Conservation (phyloP, 2,113 vertebrate species). For the Amphiprion ocellaris region DNA sequence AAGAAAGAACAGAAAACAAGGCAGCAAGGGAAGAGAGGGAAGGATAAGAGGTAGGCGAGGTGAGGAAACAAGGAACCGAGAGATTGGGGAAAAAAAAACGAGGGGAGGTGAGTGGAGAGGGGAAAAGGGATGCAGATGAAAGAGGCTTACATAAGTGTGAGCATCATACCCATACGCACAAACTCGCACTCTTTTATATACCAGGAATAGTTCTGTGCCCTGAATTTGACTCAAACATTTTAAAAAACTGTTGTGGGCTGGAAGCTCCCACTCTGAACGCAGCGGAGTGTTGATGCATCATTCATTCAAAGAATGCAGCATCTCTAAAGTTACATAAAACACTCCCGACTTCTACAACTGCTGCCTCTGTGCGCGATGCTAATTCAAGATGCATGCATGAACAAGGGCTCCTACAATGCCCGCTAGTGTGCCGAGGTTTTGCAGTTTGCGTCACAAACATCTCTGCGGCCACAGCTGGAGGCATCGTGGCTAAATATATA, state of each 20-base stretch:
- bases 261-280: slow-evolving; percentile 45
- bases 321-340: slow-evolving; percentile 35
- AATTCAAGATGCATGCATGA: not conserved
- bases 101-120: not conserved
- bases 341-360: not conserved
- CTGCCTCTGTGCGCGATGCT: slow-evolving; percentile 1
- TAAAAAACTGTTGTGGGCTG: slow-evolving; percentile 53
- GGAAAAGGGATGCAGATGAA: slow-evolving; percentile 51
- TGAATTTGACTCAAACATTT: slow-evolving; percentile 53
- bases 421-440: slow-evolving; percentile 24
- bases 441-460: slow-evolving; percentile 35
- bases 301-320: slow-evolving; percentile 43
- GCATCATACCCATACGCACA: slow-evolving; percentile 22
- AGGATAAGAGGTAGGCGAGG: not conserved
- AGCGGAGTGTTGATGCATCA: slow-evolving; percentile 15
- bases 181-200: slow-evolving; percentile 13
- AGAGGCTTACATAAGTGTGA: slow-evolving; percentile 61
- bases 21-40: not conserved
- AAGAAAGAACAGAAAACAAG: slow-evolving; percentile 3
- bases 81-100: not conserved
- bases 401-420: slow-evolving; percentile 17
- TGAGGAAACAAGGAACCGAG: not conserved
- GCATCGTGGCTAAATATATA: slow-evolving; percentile 22
- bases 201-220: slow-evolving; percentile 60
- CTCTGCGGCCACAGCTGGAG: slow-evolving; percentile 10